phyloP scores from a whole-genome alignment of 2,797 vertebrate genomes.

The Halcyon leucocephala region DNA sequence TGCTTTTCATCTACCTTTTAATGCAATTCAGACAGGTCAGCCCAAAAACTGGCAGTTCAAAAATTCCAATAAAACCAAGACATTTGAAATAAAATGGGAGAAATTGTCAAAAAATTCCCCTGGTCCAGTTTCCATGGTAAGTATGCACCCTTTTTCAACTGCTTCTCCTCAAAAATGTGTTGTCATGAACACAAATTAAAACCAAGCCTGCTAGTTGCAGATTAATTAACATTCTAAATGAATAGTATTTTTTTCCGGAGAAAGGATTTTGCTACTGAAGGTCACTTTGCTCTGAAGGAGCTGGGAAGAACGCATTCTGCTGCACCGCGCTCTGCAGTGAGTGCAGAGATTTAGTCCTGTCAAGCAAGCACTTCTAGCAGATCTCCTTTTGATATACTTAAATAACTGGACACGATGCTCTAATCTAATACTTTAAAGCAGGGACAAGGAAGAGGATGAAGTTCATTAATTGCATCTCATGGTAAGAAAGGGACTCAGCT shows the following conservation, averaged over 20 bases:
- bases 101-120: not conserved
- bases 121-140: not conserved
- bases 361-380: conserved; percentile 25
- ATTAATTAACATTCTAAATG: conserved; percentile 73
- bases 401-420: conserved; percentile 29
- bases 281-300: conserved; percentile 62
- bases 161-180: not conserved
- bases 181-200: conserved; percentile 58
- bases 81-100: not conserved
- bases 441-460: not conserved
- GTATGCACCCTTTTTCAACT: not conserved
- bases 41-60: not conserved
- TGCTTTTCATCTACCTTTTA: not conserved
- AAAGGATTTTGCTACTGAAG: conserved; percentile 63
- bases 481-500: not conserved
- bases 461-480: not conserved
- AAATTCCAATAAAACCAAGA: not conserved
- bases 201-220: conserved; percentile 22
- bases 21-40: not conserved
- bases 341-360: conserved; percentile 10
- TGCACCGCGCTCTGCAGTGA: conserved; percentile 9
- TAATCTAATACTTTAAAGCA: conserved; percentile 8
- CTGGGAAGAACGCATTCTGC: not conserved
- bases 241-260: conserved; percentile 60
- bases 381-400: conserved; percentile 13